Evolutionary conservation across 2,113 vertebrate species (phyloP).

Genomic region (Amblyopsis rosae): DNA sequence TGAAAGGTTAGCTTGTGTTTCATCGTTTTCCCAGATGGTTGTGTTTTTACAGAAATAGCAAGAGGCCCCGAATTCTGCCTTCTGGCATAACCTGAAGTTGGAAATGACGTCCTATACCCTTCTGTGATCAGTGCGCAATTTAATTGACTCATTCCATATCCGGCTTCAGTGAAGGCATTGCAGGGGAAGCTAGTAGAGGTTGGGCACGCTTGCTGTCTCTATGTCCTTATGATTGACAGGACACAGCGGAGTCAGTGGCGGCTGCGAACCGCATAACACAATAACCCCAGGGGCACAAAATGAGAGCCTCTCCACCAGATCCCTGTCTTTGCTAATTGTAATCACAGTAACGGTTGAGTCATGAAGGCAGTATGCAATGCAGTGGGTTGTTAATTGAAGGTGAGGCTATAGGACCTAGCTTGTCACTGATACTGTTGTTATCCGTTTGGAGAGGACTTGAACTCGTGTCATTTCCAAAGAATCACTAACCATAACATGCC

Average conservation of each 20-base stretch:
- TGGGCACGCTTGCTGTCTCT: slow-evolving; percentile 24
- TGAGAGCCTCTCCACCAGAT: slow-evolving; percentile 26
- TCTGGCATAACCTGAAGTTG: slow-evolving; percentile 9
- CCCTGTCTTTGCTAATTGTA: slow-evolving; percentile 49
- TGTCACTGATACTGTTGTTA: slow-evolving; percentile 34
- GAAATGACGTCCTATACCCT: slow-evolving; percentile 14
- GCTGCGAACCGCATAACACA: slow-evolving; percentile 32
- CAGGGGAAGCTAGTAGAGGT: slow-evolving; percentile 37
- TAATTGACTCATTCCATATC: slow-evolving; percentile 5
- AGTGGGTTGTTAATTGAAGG: slow-evolving; percentile 27
- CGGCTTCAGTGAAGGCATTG: slow-evolving; percentile 14
- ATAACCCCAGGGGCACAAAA: slow-evolving; percentile 11
- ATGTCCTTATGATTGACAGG: slow-evolving; percentile 22
- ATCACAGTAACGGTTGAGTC: slow-evolving; percentile 21
- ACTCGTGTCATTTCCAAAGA: slow-evolving; percentile 38
- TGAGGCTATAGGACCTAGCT: slow-evolving; percentile 31
- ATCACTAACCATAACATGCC: slow-evolving; percentile 41
- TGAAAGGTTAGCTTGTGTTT: not conserved
- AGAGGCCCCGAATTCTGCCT: slow-evolving; percentile 32
- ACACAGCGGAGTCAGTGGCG: slow-evolving; percentile 20
- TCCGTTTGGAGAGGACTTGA: slow-evolving; percentile 38
- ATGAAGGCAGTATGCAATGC: not conserved
- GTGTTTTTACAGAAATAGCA: slow-evolving; percentile 15
- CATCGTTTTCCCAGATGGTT: slow-evolving; percentile 1
- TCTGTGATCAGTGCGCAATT: not conserved